phyloP scores from a whole-genome alignment of 2,113 vertebrate species.

The Thamnaconus septentrionalis region DNA sequence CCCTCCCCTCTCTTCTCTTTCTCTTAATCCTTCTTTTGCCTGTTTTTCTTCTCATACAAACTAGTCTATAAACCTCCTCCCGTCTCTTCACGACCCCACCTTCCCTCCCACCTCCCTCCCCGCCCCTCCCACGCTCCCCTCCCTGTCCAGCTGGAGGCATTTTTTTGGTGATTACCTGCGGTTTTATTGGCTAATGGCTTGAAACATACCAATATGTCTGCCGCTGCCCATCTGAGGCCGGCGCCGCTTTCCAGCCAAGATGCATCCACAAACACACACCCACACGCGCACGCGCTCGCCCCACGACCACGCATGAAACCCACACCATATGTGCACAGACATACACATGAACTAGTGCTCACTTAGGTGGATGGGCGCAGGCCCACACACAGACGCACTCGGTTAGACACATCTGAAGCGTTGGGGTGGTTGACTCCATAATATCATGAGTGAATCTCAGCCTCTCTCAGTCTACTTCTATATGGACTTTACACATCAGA shows the following conservation, averaged over 20 bases:
- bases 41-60: neutral
- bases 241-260: conserved; percentile 62
- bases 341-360: conserved; percentile 40
- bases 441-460: conserved; percentile 46
- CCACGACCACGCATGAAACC: conserved; percentile 33
- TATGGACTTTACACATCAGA: too few species aligned
- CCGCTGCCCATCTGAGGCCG: conserved; percentile 69
- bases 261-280: conserved; percentile 49
- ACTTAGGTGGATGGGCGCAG: conserved; percentile 50
- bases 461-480: too few species aligned
- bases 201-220: conserved; percentile 84
- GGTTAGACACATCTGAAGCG: conserved; percentile 25
- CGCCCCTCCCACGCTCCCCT: conserved; percentile 47
- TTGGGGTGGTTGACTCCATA: conserved; percentile 15
- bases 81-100: conserved; percentile 47
- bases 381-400: conserved; percentile 27
- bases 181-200: conserved; percentile 84
- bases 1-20: conserved; percentile 7
- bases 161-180: conserved; percentile 79
- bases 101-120: conserved; percentile 23
- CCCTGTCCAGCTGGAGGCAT: conserved; percentile 79
- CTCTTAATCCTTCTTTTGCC: neutral
- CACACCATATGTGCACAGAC: neutral
- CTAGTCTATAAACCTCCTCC: conserved; percentile 20
- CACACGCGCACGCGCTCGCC: conserved; percentile 2